Evolutionary conservation across 2,888 invertebrate genomes (phyloP).

Genomic region (Xiphydria camelus): DNA sequence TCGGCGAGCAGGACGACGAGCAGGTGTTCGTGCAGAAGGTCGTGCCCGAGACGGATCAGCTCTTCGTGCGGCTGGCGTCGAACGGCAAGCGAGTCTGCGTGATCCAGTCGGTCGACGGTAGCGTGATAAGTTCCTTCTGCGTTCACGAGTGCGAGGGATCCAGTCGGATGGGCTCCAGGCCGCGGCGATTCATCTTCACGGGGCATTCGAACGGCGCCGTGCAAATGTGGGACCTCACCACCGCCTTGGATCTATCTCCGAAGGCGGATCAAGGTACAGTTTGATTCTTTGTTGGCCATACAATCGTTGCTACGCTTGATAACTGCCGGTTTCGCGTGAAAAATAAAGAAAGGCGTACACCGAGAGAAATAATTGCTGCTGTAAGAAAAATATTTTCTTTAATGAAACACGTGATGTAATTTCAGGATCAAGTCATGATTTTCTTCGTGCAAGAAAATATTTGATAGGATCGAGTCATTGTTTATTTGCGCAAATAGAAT

Average conservation of each 20-base stretch:
- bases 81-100: conserved; percentile 95
- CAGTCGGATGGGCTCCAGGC: conserved; percentile 86
- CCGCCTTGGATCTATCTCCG: conserved; percentile 78
- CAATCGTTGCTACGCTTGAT: too few species aligned
- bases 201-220: conserved; percentile 92
- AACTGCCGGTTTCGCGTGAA: too few species aligned
- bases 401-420: too few species aligned
- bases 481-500: too few species aligned
- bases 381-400: too few species aligned
- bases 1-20: conserved; percentile 97
- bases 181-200: conserved; percentile 85
- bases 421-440: too few species aligned
- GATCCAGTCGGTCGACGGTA: conserved; percentile 91
- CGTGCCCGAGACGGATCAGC: conserved; percentile 93
- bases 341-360: too few species aligned
- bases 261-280: conserved; percentile 60
- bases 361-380: too few species aligned
- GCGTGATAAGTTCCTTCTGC: conserved; percentile 92
- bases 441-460: too few species aligned
- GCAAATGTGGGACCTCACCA: conserved; percentile 99
- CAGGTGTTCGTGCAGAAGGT: conserved; percentile 98
- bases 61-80: conserved; percentile 92
- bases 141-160: conserved; percentile 98
- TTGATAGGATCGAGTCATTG: too few species aligned
- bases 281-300: neutral